Conservation (phyloP, 2,888 invertebrate genomes). For the Ophion ventricosus region DNA sequence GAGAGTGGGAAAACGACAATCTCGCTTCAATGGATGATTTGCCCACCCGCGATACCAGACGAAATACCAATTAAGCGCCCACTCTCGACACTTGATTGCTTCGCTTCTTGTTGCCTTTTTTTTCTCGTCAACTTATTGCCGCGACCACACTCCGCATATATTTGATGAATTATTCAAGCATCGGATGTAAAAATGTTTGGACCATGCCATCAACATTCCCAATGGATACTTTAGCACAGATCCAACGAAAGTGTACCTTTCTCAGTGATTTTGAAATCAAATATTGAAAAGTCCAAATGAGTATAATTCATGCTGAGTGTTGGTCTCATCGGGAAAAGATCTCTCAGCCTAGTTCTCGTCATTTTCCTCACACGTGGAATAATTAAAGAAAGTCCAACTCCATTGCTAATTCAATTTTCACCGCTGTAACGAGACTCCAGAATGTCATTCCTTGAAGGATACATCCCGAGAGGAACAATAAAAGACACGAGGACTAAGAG, state of each 20-base stretch:
- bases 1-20: constrained; percentile 26
- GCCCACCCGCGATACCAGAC: constrained; percentile 30
- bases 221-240: not conserved
- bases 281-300: not conserved
- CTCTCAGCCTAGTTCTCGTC: not conserved
- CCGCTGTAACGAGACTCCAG: not conserved
- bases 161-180: constrained; percentile 62
- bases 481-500: constrained; percentile 28
- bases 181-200: not conserved
- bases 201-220: not conserved
- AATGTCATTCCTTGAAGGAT: constrained; percentile 34
- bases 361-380: not conserved
- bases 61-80: constrained; percentile 73
- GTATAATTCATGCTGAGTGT: not conserved
- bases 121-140: constrained; percentile 28
- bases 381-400: not conserved
- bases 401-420: constrained; percentile 17
- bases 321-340: not conserved
- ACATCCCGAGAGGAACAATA: constrained; percentile 13
- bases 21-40: constrained; percentile 15
- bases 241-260: not conserved
- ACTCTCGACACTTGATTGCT: constrained; percentile 70
- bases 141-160: not conserved
- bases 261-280: not conserved
- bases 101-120: constrained; percentile 65